Evolutionary conservation across 1,140 invertebrate species (phyloP), one percentile per base, ranked within the genome.

Genomic region (Zaprionus nigranus): DNA sequence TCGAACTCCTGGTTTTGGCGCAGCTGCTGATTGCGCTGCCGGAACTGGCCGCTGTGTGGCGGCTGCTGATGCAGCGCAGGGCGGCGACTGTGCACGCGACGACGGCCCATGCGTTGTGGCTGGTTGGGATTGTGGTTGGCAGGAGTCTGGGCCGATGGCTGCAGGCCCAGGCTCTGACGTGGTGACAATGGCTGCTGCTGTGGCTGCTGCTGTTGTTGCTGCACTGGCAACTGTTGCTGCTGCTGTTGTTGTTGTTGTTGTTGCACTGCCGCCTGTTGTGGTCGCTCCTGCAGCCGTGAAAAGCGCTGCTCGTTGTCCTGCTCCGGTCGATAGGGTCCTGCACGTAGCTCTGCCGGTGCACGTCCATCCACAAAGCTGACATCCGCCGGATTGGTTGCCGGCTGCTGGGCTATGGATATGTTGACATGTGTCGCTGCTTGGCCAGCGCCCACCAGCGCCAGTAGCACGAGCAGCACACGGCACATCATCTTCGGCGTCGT

Each of bases 1-100:
- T 92, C 91, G 46, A 92, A 92, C 49, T 92, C 91, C 73, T 92
- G 82, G 58, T 92, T 92, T 54, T 92, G 84, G 0, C 83, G 88
- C 12, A 90, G 71, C 60, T 92, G 91, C 34, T 91, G 80, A 46
- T 81, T 90, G 17, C 79, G 68, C 62, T 92, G 80, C 7, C 87
- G 78, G 61, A 92, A 84, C 22, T 92, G 91, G 6, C 82, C 78
- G 22, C 73, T 90, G 57, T 85, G 85, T 9, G 78, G 75, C 4
- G 81, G 85, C 72, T 86, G 85, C 54, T 90, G 85, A 9, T 73
- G 68, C 11, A 81, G 11, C 1, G 69, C 60, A 24, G 81, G 85
- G 4, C 85, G 85, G 40, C 85, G 73, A 40, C 13, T 66, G 49
- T 90, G 85, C 5, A 26, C 36, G 2, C 84, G 75, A 2, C 84